Percentiles rank a stretch among this genome's conserved stretches.
These are phyloP conservation scores for Drosophila fulvimacula DNA, from an alignment of 2,888 invertebrate species.

Conservation along the genomic window DNA sequence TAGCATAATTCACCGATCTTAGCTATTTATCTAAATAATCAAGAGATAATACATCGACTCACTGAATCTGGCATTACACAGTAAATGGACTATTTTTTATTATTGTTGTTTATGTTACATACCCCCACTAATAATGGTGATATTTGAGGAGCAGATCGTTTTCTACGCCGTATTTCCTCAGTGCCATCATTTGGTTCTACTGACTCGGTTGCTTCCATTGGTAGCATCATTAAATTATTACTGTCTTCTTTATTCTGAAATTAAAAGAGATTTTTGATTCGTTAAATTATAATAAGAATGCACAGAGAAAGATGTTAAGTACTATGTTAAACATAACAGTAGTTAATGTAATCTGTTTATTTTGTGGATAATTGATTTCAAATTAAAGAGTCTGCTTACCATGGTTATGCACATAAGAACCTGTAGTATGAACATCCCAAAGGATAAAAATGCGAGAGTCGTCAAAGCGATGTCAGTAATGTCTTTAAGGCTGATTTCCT, in stretches of 20 bases:
- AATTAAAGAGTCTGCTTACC: slow-evolving; percentile 72
- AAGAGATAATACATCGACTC: background rate
- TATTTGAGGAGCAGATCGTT: slow-evolving; percentile 42
- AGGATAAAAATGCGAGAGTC: slow-evolving; percentile 92
- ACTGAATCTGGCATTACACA: background rate
- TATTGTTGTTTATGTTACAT: slow-evolving; percentile 1
- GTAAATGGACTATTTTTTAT: background rate
- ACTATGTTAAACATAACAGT: too few relatives aligned
- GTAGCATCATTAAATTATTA: slow-evolving; percentile 83
- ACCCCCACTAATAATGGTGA: slow-evolving; percentile 18
- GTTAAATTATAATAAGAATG: background rate
- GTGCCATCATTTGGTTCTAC: slow-evolving; percentile 47
- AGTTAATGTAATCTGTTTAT: too few relatives aligned
- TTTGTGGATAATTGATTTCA: too few relatives aligned
- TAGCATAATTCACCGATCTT: background rate
- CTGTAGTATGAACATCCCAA: slow-evolving; percentile 92
- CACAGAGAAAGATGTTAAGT: too few relatives aligned
- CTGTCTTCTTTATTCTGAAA: slow-evolving; percentile 72
- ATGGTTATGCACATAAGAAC: slow-evolving; percentile 90
- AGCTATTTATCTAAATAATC: background rate
- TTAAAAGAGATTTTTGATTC: background rate
- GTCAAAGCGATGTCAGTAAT: slow-evolving; percentile 93
- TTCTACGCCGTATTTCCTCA: slow-evolving; percentile 75
- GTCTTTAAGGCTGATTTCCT: slow-evolving; percentile 88
- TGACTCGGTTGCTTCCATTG: slow-evolving; percentile 81